Percentiles rank a stretch among this genome's conserved stretches.
phyloP scores from a whole-genome alignment of 2,113 vertebrate species.

The Dendropsophus ebraccatus region DNA sequence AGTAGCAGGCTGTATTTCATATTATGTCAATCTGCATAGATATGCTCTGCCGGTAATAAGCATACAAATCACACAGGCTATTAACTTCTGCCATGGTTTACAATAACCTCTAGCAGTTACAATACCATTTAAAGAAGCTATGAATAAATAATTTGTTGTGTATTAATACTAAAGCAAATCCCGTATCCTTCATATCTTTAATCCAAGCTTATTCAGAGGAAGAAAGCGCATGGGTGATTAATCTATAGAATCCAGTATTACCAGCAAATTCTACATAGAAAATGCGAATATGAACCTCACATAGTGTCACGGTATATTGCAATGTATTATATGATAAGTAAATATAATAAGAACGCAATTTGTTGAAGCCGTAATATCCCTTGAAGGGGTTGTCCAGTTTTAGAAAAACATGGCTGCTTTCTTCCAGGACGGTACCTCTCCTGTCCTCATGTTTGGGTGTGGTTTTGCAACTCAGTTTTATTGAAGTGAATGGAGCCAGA shows the following conservation, averaged over 20 bases:
- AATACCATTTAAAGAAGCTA: conserved; percentile 11
- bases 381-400: no score
- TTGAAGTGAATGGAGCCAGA: no score
- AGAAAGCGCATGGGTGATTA: neutral
- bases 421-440: no score
- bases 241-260: neutral
- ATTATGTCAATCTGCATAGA: conserved; percentile 19
- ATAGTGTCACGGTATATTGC: neutral
- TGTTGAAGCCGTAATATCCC: no score
- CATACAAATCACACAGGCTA: conserved; percentile 34
- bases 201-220: neutral
- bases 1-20: neutral
- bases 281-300: neutral
- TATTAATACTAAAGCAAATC: neutral
- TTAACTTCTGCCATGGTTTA: conserved; percentile 20
- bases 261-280: neutral
- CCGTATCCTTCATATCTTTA: neutral
- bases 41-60: conserved; percentile 21
- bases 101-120: conserved; percentile 27
- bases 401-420: no score
- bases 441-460: no score
- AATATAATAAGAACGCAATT: no score
- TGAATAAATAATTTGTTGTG: conserved; percentile 33
- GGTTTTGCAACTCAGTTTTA: no score
- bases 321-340: no score